phyloP scores from a whole-genome alignment of 1,140 invertebrate species.

The Elymnias hypermnestra region DNA sequence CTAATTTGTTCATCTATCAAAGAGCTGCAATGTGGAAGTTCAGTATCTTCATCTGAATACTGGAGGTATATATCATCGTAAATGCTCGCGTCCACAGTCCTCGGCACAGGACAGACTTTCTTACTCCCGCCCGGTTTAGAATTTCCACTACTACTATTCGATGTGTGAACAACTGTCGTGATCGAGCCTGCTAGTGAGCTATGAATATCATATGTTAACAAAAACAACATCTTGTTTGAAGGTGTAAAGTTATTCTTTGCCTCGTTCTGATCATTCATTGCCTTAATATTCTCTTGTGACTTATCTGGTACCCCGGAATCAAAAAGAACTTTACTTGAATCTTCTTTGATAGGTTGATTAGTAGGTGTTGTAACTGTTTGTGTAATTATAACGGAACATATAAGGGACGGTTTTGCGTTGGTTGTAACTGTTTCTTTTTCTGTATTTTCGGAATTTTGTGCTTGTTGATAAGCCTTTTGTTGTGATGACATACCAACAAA shows the following conservation, averaged over 20 bases:
- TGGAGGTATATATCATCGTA: conserved; percentile 72
- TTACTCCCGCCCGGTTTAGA: conserved; percentile 71
- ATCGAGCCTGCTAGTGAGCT: conserved; percentile 61
- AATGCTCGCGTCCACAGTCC: conserved; percentile 32
- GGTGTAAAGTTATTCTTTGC: conserved; percentile 58
- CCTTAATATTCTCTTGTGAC: conserved; percentile 60
- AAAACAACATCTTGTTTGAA: conserved; percentile 64
- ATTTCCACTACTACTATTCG: conserved; percentile 54
- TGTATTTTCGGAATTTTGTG: conserved; percentile 40
- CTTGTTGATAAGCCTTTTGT: conserved; percentile 47
- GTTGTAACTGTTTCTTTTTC: conserved; percentile 47
- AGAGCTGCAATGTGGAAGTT: conserved; percentile 63
- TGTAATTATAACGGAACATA: conserved; percentile 57
- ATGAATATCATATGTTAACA: conserved; percentile 70
- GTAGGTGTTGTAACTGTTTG: conserved; percentile 38
- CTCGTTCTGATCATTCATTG: conserved; percentile 73
- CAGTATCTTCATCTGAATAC: conserved; percentile 70
- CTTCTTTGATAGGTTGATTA: conserved; percentile 52
- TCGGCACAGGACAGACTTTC: conserved; percentile 56
- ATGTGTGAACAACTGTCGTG: conserved; percentile 60
- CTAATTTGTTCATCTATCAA: conserved; percentile 67
- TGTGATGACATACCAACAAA: conserved; percentile 59
- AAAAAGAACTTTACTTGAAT: conserved; percentile 60
- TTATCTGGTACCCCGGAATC: conserved; percentile 45
- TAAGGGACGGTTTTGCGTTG: conserved; percentile 55